Base-by-base conservation (phyloP, 2,888 invertebrate species). In the Drosophila emarginata region DNA sequence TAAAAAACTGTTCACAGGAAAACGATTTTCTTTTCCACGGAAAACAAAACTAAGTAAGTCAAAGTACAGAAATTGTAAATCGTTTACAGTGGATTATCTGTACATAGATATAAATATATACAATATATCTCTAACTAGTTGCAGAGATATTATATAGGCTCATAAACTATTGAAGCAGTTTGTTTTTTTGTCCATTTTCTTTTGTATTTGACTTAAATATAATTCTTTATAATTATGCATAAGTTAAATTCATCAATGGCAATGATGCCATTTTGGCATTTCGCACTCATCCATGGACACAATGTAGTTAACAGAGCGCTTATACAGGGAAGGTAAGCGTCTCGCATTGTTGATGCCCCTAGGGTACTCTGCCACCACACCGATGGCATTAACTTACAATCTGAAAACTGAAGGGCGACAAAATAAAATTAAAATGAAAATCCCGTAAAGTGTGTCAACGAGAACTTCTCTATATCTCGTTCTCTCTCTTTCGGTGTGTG, bases 361-460 rank as follows among this genome's bases (percentile, higher is more conserved):
- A 36, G 54, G 18, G 36, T n/a, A 11, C 32, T 32, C 32, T 32
- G 2, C 9, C 26, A 18, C 32, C 37, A 15, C 62, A 32, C 39
- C 56, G 28, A 15, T 37, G 39, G 67, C 54, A 67, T 72, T 64
- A 62, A 72, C 64, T 66, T 65, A 39, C 64, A 60, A 57, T 56
- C 62, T n/a, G n/a, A n/a, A 61, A 59, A 60, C 58, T 40, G 32
- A 53, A 28, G 50, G 57, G 56, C 58, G 57, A 52, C 40, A 60
- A 65, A 70, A 70, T 70, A 67, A 74, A 72, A 69, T 67, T 82
- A 62, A 77, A 79, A 62, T 72, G 61, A 67, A 80, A 80, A 36
- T 79, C 67, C 72, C 66, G 70, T 70, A 67, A 80, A 76, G 78
- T 72, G 74, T 76, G 74, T 78, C 79, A 72, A 63, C 74, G 79